Base-by-base conservation (phyloP, 2,113 vertebrate species). In the Entelurus aequoreus region DNA sequence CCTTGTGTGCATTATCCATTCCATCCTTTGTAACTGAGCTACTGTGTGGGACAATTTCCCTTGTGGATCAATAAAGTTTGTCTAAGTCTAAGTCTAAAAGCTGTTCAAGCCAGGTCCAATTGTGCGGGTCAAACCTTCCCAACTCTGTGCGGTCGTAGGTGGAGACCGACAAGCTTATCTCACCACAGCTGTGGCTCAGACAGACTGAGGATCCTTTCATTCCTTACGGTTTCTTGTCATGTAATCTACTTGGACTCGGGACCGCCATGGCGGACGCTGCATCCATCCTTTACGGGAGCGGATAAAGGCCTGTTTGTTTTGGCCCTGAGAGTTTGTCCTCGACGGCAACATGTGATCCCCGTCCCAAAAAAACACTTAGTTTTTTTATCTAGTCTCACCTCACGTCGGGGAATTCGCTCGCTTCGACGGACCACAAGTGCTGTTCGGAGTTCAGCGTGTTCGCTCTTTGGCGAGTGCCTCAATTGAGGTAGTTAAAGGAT, bases 271-370 rank as follows among this genome's bases (percentile, higher is more conserved):
- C 5, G 48, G 57, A 16, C 5, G 48, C 14, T 46, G 12, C 79
- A 70, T 40, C 21, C 42, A 52, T 71, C 12, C 56, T 69, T 63
- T 5, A 55, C 42, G 35, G 12, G 14, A 6, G 15, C 55, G 65
- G 21, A 82, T 71, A 79, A 84, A 85, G 75, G 28, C 62, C 66
- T 28, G 3, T 54, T 84, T 84, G 74, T 78, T 76, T 68, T 12
- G 53, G 44, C 50, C 68, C 46, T 44, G 9, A 6, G 55, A 48
- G 54, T 76, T 53, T 53, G 59, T 59, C 63, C 62, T 54, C 8
- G 63, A 55, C 54, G 55, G 8, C 6, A 65, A 65, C 79, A 78
- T 79, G 78, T 79, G 72, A 82, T 77, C 54, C 28, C 28, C 1
- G 52, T 58, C 54, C 53, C 48, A 42, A 65, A 62, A 48, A 9